phyloP scores from a whole-genome alignment of 1,140 invertebrate genomes.

The Cydia splendana region DNA sequence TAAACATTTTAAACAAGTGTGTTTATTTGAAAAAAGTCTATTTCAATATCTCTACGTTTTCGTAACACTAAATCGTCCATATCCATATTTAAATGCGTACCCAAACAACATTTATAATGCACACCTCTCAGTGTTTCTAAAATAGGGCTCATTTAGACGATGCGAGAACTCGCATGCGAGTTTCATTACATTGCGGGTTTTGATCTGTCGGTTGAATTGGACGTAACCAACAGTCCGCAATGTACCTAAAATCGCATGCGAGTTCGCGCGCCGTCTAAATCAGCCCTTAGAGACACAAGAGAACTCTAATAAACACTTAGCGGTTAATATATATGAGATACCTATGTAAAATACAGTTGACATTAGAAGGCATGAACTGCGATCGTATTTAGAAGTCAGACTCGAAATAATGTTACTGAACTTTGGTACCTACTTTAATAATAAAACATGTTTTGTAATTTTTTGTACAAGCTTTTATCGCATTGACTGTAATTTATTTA shows the following conservation, averaged over 20 bases:
- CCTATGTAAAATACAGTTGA: background rate
- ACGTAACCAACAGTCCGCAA: too few species aligned
- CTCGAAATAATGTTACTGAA: background rate
- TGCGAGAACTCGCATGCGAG: too few species aligned
- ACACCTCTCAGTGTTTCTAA: background rate
- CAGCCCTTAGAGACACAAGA: background rate
- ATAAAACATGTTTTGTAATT: background rate
- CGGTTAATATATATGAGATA: background rate
- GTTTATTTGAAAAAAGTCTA: too few species aligned
- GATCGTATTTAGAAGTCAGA: background rate
- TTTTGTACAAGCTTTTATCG: too few species aligned
- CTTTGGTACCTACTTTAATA: background rate
- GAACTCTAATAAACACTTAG: conserved; percentile 5
- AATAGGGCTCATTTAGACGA: too few species aligned
- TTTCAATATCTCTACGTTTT: background rate
- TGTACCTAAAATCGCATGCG: too few species aligned
- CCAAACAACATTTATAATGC: conserved; percentile 4
- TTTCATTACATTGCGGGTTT: too few species aligned
- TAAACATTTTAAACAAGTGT: too few species aligned
- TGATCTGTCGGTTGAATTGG: too few species aligned
- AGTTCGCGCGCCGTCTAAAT: too few species aligned
- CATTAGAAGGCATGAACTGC: background rate
- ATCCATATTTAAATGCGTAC: background rate
- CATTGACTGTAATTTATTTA: too few species aligned
- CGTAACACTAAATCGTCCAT: background rate